Percentiles rank a stretch among this genome's conserved stretches.
Evolutionary conservation across 1,140 invertebrate species (phyloP).

Genomic region (Leptinotarsa lineolata): DNA sequence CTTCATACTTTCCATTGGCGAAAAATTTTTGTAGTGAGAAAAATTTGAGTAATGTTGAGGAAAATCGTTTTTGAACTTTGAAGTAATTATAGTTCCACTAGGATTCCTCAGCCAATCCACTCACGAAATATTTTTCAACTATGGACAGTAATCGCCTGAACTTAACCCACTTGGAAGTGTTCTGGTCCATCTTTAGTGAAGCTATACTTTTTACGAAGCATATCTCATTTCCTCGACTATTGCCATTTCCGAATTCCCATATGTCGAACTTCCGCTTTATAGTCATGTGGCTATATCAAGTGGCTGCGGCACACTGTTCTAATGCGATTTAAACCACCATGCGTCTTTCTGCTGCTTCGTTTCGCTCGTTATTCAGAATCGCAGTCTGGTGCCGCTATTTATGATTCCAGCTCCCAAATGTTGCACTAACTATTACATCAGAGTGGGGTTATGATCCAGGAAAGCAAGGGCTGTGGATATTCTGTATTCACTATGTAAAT

Average conservation of each 20-base stretch:
- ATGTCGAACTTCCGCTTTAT: slow-evolving; percentile 32
- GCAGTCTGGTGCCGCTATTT: slow-evolving; percentile 20
- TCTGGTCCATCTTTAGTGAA: too few relatives aligned
- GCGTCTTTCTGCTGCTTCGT: slow-evolving; percentile 19
- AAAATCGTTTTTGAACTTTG: too few relatives aligned
- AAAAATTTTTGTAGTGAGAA: too few relatives aligned
- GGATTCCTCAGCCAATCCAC: too few relatives aligned
- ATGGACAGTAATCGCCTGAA: too few relatives aligned
- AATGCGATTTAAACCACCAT: slow-evolving; percentile 15
- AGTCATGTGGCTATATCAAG: slow-evolving; percentile 41
- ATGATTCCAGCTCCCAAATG: slow-evolving; percentile 20
- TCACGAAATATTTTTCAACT: too few relatives aligned
- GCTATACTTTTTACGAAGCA: too few relatives aligned
- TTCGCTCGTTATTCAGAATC: slow-evolving; percentile 20
- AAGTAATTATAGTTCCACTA: too few relatives aligned
- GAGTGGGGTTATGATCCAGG: not conserved
- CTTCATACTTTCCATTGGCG: too few relatives aligned
- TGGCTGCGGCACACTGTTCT: slow-evolving; percentile 21
- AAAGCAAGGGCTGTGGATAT: not conserved
- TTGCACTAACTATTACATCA: slow-evolving; percentile 15
- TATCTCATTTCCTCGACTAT: not conserved
- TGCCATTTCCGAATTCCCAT: slow-evolving; percentile 28
- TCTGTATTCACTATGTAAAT: too few relatives aligned
- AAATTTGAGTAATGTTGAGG: too few relatives aligned
- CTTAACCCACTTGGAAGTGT: too few relatives aligned